Base-by-base conservation (phyloP, 2,797 vertebrate species). In the Gastrophryne carolinensis region DNA sequence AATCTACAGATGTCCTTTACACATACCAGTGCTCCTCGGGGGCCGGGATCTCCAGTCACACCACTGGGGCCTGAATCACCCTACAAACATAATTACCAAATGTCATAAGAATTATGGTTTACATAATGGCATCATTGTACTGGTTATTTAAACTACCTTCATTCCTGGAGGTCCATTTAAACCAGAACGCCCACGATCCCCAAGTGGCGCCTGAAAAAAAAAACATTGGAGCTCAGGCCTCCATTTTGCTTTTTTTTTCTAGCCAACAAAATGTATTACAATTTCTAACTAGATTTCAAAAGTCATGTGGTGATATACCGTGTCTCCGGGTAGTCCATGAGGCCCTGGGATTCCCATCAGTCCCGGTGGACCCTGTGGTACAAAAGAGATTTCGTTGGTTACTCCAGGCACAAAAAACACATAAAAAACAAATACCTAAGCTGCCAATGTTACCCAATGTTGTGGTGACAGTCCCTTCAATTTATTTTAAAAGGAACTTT, bases 51-150 rank as follows among this genome's bases (percentile, higher is more conserved):
- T 8, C 90, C 90, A 37, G 29, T 62, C 13, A 72, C 53, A 53
- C 89, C 90, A 82, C 68, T 81, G 7, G 70, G 9, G 26, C 92
- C 93, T 5, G 15, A 17, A 58, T 91, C 88, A 8, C 92, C 93
- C 92, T 94, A 81, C 34, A 73, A 64, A 23, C 37, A 68, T 44
- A 5, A 74, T n/a, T n/a, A 23, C 10, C 24, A 6, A 47, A 37
- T 19, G 10, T 6, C 13, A 21, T 15, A 27, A 9, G 17, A 61
- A n/a, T 15, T 26, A 0, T 17, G 2, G 17, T 3, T 10, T n/a
- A 35, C 24, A 58, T 13, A 12, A 12, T 19, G 10, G 15, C 27
- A 17, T 13, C 32, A 35, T 4, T 12, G 2, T 13, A n/a, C 12
- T n/a, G 29, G 32, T n/a, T n/a, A n/a, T n/a, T n/a, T 21, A 4